These are phyloP conservation scores for Falco concolor DNA, from an alignment of 2,797 vertebrate species.

Conservation along the genomic window DNA sequence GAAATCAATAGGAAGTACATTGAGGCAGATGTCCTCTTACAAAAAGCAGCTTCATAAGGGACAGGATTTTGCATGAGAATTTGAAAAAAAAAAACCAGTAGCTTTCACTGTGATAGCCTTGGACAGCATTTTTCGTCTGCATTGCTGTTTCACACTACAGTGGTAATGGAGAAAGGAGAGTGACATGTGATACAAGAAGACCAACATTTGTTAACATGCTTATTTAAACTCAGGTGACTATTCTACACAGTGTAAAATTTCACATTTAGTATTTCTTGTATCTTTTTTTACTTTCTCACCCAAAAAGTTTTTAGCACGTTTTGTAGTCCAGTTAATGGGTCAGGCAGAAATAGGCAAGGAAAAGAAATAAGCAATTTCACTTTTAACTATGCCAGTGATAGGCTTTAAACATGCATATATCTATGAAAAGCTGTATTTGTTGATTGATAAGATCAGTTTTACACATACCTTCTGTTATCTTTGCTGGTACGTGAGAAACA, in stretches of 20 bases:
- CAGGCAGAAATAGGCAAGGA: neutral
- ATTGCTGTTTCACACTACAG: neutral
- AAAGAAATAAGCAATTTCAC: neutral
- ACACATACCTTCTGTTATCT: neutral
- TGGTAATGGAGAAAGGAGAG: neutral
- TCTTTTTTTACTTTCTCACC: neutral
- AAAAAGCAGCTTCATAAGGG: neutral
- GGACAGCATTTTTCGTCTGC: neutral
- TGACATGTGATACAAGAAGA: neutral
- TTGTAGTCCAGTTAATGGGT: neutral
- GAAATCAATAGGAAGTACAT: neutral
- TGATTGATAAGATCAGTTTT: neutral
- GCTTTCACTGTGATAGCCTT: neutral
- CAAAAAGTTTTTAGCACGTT: fast-evolving
- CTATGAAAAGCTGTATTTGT: neutral
- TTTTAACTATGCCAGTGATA: neutral
- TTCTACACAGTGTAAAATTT: neutral
- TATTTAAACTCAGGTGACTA: neutral
- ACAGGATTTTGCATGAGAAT: neutral
- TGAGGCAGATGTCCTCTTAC: neutral
- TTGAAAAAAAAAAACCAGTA: neutral
- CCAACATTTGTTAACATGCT: neutral
- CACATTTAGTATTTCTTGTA: neutral
- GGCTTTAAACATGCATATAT: neutral
- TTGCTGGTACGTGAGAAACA: neutral